These are phyloP conservation scores for Cryptocheilus praepositus DNA, from an alignment of 2,888 invertebrate genomes.

Conservation along the genomic window DNA sequence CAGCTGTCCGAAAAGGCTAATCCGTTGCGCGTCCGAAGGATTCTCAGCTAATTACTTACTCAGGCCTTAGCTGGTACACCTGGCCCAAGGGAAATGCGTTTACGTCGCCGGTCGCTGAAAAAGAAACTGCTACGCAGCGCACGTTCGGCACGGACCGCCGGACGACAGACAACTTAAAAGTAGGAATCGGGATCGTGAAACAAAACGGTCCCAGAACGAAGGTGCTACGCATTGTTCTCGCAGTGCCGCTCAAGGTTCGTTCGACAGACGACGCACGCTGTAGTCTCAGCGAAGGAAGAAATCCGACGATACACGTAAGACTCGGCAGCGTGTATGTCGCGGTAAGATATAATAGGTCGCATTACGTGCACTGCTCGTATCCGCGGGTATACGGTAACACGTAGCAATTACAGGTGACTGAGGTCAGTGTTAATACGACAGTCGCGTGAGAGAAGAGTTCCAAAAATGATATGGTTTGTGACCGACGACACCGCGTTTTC, in stretches of 20 bases:
- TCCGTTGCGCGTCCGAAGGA: constrained; percentile 38
- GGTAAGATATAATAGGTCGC: constrained; percentile 38
- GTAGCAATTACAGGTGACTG: constrained; percentile 73
- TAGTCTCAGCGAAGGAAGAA: constrained; percentile 22
- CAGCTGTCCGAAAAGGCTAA: constrained; percentile 40
- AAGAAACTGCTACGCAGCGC: too few species aligned
- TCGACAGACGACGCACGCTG: neutral
- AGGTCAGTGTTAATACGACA: constrained; percentile 74
- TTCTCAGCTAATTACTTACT: constrained; percentile 52
- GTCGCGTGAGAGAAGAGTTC: constrained; percentile 72
- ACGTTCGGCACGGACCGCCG: too few species aligned
- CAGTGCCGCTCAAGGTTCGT: constrained; percentile 24
- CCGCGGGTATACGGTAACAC: constrained; percentile 46
- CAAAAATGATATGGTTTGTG: constrained; percentile 73
- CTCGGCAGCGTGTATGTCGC: constrained; percentile 18
- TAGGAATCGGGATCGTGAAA: too few species aligned
- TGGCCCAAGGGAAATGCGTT: too few species aligned
- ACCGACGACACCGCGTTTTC: constrained; percentile 49
- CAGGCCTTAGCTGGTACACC: constrained; percentile 45
- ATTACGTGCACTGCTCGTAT: constrained; percentile 52
- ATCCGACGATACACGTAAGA: constrained; percentile 46
- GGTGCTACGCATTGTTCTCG: too few species aligned
- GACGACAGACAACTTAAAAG: too few species aligned
- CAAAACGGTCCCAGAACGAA: too few species aligned
- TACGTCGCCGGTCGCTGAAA: too few species aligned